Evolutionary conservation across 2,888 invertebrate genomes (phyloP), one percentile per base, ranked within the genome.

Genomic region (Callinectes sapidus): DNA sequence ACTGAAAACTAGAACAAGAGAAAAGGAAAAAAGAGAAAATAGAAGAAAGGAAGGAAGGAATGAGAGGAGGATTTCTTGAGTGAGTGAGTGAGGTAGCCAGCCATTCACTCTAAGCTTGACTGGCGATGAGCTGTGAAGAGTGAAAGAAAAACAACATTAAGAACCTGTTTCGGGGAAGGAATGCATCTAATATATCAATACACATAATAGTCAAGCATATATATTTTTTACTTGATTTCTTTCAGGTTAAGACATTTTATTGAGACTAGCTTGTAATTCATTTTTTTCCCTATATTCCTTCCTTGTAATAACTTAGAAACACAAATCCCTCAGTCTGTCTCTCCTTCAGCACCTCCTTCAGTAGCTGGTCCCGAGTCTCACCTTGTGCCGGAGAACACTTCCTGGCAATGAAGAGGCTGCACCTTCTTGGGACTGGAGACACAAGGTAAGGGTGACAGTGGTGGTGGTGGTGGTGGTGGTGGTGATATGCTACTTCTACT

Each of bases 341-440:
- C 10, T 8, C 48, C 10, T 48, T 48, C 48, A 48, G 10, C 48
- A 48, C 48, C 48, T 48, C 48, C 48, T 42, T n/a, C n/a, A 48
- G 28, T 32, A 61, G 18, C 18, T 5, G 10, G 14, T 18, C 61
- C 61, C 18, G 3, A 1, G 23, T 23, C 71, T 89, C 23, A 89
- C 89, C 71, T 71, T 61, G 39, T 1, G 89, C n/a, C 23, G 71
- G 32, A 1, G 89, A 89, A 71, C 42, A 39, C 42, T 89, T 89
- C 71, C 71, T 89, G 39, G 35, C 23, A 35, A 89, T 71, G 71
- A 71, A 89, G 35, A 89, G 71, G 28, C 89, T 89, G 71, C 71
- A 89, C 71, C 89, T 89, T 71, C 89, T 71, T 1, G 89, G 54
- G 42, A 89, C 89, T 89, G 89, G 39, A 5, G 18, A 35, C n/a